Conservation (phyloP, 2,888 invertebrate genomes). For the Heliconius cydno region DNA sequence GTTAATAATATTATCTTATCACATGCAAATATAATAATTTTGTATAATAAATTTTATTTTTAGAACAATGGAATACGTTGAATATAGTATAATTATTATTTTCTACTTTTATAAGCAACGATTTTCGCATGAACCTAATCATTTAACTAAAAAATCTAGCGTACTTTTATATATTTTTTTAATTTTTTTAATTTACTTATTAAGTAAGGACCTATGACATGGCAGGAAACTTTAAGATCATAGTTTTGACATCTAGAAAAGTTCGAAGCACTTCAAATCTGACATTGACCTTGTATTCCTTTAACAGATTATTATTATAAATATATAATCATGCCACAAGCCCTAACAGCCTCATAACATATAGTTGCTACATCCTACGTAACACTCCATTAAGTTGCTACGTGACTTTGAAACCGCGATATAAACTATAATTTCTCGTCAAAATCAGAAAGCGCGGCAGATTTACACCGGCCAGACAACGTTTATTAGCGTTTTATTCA, state of each 20-base stretch:
- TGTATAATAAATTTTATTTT: not conserved
- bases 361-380: conserved; percentile 71
- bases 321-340: conserved; percentile 36
- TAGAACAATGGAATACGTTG: not conserved
- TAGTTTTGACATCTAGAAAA: not conserved
- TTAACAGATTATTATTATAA: conserved; percentile 11
- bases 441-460: conserved; percentile 82
- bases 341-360: conserved; percentile 61
- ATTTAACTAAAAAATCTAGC: not conserved
- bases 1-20: not conserved
- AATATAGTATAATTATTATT: not conserved
- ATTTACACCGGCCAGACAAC: conserved; percentile 51
- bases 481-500: conserved; percentile 46
- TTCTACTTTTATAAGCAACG: not conserved
- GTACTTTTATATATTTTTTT: not conserved
- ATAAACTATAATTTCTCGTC: conserved; percentile 70
- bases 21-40: not conserved
- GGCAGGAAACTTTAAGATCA: not conserved
- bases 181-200: not conserved
- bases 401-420: conserved; percentile 73
- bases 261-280: not conserved
- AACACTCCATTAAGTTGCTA: conserved; percentile 70
- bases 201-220: not conserved
- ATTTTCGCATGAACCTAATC: not conserved
- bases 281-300: conserved; percentile 21